Conservation (phyloP, 2,113 vertebrate genomes). For the Penelope pileata region DNA sequence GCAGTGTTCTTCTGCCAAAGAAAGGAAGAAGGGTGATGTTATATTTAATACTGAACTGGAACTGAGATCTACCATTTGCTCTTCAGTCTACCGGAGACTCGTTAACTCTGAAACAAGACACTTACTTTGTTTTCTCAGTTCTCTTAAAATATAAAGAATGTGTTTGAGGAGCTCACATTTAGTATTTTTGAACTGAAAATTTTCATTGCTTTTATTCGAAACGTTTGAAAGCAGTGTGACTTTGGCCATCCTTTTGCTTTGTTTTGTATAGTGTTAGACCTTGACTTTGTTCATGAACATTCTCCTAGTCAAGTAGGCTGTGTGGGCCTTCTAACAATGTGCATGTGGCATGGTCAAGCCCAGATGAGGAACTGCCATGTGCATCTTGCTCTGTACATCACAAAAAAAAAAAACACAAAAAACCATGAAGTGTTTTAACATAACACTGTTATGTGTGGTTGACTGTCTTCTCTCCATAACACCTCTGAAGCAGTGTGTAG, state of each 20-base stretch:
- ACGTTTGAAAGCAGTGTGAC: neutral
- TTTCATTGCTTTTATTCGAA: neutral
- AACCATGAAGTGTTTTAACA: neutral
- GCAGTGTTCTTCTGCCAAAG: neutral
- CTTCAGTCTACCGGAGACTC: neutral
- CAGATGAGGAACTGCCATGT: neutral
- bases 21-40: neutral
- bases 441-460: fast-evolving
- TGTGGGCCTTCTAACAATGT: neutral
- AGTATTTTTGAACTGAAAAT: neutral
- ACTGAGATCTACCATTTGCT: neutral
- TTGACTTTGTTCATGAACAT: neutral
- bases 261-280: neutral
- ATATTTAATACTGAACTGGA: neutral
- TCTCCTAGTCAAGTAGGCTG: neutral
- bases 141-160: neutral
- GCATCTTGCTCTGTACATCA: neutral
- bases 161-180: neutral
- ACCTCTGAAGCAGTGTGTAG: neutral
- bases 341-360: neutral
- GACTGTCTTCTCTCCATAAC: neutral
- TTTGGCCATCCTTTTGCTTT: neutral
- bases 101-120: neutral
- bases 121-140: neutral
- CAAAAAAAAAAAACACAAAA: neutral